A percentile compares a stretch with the other conserved stretches of the same genome.
phyloP scores from a whole-genome alignment of 2,113 vertebrate genomes.

The Archilochus colubris region DNA sequence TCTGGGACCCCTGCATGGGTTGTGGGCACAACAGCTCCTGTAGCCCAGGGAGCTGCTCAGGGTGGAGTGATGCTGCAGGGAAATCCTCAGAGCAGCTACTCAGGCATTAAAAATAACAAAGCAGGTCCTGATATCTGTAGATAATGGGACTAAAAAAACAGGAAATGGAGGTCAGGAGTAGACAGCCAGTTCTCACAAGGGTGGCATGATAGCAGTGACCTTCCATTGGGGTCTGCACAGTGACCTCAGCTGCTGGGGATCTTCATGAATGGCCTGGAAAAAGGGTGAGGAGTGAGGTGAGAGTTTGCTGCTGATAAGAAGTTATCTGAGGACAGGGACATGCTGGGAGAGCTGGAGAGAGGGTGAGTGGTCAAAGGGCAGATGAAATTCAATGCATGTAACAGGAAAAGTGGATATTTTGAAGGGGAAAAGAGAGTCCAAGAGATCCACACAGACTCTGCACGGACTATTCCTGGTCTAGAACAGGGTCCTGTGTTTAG shows the following conservation, averaged over 20 bases:
- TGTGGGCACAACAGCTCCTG: neutral
- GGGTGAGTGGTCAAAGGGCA: neutral
- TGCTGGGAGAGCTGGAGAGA: neutral
- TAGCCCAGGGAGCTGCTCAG: neutral
- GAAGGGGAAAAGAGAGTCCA: neutral
- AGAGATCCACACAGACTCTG: accelerated
- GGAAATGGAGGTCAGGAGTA: neutral
- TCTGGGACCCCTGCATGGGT: accelerated
- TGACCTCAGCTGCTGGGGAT: neutral
- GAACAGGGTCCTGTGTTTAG: accelerated
- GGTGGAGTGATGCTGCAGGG: neutral
- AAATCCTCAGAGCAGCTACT: neutral
- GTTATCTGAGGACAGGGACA: neutral
- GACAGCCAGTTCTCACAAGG: neutral
- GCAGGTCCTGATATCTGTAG: neutral
- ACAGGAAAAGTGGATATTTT: neutral
- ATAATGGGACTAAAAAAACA: conserved; percentile 3
- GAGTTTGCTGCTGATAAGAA: neutral
- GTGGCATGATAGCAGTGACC: neutral
- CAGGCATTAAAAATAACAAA: neutral
- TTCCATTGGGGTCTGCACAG: neutral
- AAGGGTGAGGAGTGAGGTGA: neutral
- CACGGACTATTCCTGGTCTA: neutral
- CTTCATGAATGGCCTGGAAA: neutral
- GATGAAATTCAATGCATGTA: neutral